Evolutionary conservation across 1,140 invertebrate genomes (phyloP).

Genomic region (Cyclina sinensis): DNA sequence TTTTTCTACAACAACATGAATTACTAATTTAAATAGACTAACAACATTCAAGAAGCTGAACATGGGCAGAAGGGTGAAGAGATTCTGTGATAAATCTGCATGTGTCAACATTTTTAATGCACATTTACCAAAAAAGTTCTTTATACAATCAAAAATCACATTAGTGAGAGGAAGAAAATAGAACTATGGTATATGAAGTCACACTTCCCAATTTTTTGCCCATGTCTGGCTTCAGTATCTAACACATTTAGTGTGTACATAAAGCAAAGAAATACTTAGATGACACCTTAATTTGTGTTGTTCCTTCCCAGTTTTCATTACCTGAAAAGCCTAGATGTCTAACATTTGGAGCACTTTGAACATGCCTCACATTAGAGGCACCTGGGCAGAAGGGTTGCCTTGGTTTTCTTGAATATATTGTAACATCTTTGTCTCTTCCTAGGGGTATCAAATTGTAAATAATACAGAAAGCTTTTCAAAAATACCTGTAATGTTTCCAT

Average conservation of each 20-base stretch:
- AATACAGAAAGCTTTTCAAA: background rate
- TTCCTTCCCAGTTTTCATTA: slow-evolving; percentile 29
- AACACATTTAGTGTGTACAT: background rate
- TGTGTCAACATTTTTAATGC: no score
- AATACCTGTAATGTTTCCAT: no score
- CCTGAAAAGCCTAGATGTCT: slow-evolving; percentile 52
- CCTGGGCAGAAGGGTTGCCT: slow-evolving; percentile 19
- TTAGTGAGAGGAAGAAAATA: no score
- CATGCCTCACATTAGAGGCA: slow-evolving; percentile 24
- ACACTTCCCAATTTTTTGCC: no score
- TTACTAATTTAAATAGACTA: no score
- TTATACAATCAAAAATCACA: no score
- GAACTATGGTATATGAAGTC: no score
- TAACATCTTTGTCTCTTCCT: slow-evolving; percentile 27
- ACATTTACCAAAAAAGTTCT: no score
- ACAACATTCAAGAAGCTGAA: no score
- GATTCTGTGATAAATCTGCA: no score
- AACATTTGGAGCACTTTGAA: slow-evolving; percentile 18
- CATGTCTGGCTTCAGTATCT: background rate
- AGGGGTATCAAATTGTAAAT: slow-evolving; percentile 41
- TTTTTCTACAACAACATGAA: no score
- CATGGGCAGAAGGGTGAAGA: no score
- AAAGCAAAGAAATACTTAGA: background rate
- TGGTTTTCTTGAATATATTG: slow-evolving; percentile 31
- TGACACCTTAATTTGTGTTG: background rate